A percentile compares a stretch with the other conserved stretches of the same genome.
These are phyloP conservation scores for Odontothrips loti DNA, from an alignment of 2,888 invertebrate species.

Conservation along the genomic window DNA sequence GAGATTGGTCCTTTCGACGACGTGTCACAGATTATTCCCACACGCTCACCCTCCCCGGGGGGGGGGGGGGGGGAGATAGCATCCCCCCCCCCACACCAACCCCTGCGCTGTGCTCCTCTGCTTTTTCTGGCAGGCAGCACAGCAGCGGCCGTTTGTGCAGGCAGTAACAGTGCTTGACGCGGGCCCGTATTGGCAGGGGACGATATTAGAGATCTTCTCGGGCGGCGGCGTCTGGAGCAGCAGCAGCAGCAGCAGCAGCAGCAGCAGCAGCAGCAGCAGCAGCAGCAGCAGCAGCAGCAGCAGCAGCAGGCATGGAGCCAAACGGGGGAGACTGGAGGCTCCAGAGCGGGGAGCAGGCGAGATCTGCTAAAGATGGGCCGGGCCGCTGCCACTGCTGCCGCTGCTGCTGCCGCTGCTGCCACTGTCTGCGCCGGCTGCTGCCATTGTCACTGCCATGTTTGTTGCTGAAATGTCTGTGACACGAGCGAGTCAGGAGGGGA, in stretches of 20 bases:
- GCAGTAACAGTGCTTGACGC: neutral
- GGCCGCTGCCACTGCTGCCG: neutral
- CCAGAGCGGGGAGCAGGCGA: neutral
- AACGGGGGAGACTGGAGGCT: neutral
- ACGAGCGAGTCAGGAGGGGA: neutral
- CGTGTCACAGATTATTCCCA: too few species aligned
- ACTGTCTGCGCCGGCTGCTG: neutral
- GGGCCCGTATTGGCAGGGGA: neutral
- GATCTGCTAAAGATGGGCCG: constrained; percentile 1
- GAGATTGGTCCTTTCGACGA: too few species aligned
- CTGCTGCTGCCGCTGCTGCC: neutral
- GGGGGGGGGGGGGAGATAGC: too few species aligned
- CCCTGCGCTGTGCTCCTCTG: too few species aligned
- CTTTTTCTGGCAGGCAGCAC: too few species aligned
- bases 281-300: too few species aligned
- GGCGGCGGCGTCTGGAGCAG: neutral
- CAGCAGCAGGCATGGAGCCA: neutral
- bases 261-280: too few species aligned
- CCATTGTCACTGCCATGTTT: neutral
- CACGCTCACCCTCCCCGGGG: too few species aligned
- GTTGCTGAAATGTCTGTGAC: neutral
- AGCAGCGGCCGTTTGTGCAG: neutral
- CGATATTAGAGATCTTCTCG: neutral
- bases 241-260: too few species aligned
- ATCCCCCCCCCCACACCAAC: too few species aligned